Evolutionary conservation across 2,113 vertebrate species (phyloP), one percentile per base, ranked within the genome.

Genomic region (Xiphorhynchus elegans): DNA sequence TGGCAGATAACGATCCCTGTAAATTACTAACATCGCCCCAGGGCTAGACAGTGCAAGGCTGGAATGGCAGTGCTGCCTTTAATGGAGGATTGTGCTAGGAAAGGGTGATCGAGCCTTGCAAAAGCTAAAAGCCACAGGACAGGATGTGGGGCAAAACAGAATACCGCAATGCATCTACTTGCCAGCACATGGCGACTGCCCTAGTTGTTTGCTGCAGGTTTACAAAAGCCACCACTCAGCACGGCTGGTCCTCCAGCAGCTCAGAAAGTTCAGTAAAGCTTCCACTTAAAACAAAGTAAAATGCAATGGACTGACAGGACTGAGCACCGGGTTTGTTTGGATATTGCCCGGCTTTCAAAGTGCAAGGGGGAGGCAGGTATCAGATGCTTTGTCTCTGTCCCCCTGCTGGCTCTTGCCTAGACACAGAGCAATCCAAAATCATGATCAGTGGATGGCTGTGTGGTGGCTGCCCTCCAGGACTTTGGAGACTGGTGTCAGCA

Each of bases 1-100:
- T 84, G 90, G 88, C 86, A 92, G 88, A 95, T 96, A 97, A 96
- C 18, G 90, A 97, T 96, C 88, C 63, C 86, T 82, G 76, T 49
- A 93, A 95, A 96, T 92, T 95, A 96, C 94, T 90, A 93, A 96
- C 83, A 93, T 89, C 13, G 86, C 96, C 86, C 24, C 62, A 68
- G 93, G 96, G 83, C 42, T 75, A 63, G 67, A 83, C 53, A 92
- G 18, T 3, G 3, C 67, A 63, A 68, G 63, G 82, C 79, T 89
- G 53, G 68, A 44, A 70, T 11, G 83, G 64, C 13, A 4, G 81
- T 4, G 44, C 63, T 89, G 73, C 66, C 73, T 87, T 87, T 95
- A 97, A 94, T 81, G 2, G 82, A 93, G 64, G 55, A 69, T 76
- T n/a, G 40, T 1, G 17, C 20, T 72, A 79, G 26, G 64, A 89